Base-by-base conservation (phyloP, 1,140 invertebrate genomes). In the Oncopeltus fasciatus region DNA sequence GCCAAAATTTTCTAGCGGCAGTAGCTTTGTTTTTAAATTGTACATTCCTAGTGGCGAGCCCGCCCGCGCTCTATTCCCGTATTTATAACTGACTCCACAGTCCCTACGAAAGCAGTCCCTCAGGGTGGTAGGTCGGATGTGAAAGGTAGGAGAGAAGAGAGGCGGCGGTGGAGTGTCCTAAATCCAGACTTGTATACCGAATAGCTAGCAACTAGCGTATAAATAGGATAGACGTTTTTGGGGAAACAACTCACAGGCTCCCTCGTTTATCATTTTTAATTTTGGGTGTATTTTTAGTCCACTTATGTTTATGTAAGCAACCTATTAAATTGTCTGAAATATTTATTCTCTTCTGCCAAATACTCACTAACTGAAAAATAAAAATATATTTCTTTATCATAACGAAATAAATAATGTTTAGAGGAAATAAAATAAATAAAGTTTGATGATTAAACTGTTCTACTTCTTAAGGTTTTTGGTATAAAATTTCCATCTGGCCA, bases 11-110 rank as follows among this genome's bases (percentile, higher is more conserved):
- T 57, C 53, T 1, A 33, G 47, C 61, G 47, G 60, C 60, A 61
- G n/a, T n/a, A n/a, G 60, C 60, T 61, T 61, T 61, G 60, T 61
- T 61, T 61, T 61, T 61, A 61, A 61, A 61, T 61, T 47, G 60
- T 61, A 61, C 60, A 61, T 61, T 61, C 60, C 60, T 27, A 18
- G 27, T 26, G 51, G 43, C 43, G 33, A 20, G 59, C 20, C 43
- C 60, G 60, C 59, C 11, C n/a, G n/a, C 20, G 59, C 20, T 26
- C 49, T 61, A 61, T 61, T 60, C 46, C 28, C 46, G 33, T 49
- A 49, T 49, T 57, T 57, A 28, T 31, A 56, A 57, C 56, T 33
- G 28, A 21, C 56, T 14, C 24, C n/a, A 24, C 49, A 24, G 49
- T 24, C 26, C 49, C 20, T 24, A 24, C 49, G 49, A 38, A 8